Evolutionary conservation across 2,113 vertebrate species (phyloP).

Genomic region (Chaenogobius annularis): DNA sequence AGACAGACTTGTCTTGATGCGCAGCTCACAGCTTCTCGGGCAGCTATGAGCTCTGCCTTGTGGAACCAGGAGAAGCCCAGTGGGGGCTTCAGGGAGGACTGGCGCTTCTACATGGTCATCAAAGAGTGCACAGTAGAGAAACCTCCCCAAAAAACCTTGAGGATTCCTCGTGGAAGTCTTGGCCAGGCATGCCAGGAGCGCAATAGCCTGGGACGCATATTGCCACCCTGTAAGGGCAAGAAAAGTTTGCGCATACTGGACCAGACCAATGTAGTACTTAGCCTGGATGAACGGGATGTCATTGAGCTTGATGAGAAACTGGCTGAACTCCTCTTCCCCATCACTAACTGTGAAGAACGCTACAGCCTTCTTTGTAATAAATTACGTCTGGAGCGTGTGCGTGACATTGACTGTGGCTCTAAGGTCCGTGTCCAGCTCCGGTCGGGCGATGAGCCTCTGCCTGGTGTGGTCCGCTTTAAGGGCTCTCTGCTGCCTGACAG

Average conservation of each 20-base stretch:
- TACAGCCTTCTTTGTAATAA: conserved; percentile 88
- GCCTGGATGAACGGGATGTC: conserved; percentile 91
- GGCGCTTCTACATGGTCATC: conserved; percentile 91
- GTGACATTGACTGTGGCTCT: conserved; percentile 90
- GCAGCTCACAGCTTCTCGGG: conserved; percentile 59
- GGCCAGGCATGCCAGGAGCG: conserved; percentile 93
- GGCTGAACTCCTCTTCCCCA: conserved; percentile 93
- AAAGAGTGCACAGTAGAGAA: conserved; percentile 94
- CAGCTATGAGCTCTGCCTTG: conserved; percentile 92
- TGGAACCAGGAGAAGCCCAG: conserved; percentile 96
- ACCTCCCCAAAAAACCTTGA: conserved; percentile 88
- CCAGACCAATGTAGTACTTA: conserved; percentile 87
- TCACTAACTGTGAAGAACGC: conserved; percentile 95
- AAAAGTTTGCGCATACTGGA: conserved; percentile 93
- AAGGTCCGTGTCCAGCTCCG: conserved; percentile 92
- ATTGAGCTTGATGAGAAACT: conserved; percentile 90
- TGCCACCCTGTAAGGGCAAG: conserved; percentile 91
- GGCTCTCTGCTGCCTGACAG: conserved; percentile 90
- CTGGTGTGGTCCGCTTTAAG: conserved; percentile 93
- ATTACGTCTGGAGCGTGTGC: conserved; percentile 82
- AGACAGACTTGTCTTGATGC: conserved; percentile 65
- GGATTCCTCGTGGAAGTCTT: conserved; percentile 92
- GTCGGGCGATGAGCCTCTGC: conserved; percentile 88
- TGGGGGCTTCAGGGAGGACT: conserved; percentile 91
- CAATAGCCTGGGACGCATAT: conserved; percentile 84